phyloP scores from a whole-genome alignment of 2,888 invertebrate genomes.

The Tinea pellionella region DNA sequence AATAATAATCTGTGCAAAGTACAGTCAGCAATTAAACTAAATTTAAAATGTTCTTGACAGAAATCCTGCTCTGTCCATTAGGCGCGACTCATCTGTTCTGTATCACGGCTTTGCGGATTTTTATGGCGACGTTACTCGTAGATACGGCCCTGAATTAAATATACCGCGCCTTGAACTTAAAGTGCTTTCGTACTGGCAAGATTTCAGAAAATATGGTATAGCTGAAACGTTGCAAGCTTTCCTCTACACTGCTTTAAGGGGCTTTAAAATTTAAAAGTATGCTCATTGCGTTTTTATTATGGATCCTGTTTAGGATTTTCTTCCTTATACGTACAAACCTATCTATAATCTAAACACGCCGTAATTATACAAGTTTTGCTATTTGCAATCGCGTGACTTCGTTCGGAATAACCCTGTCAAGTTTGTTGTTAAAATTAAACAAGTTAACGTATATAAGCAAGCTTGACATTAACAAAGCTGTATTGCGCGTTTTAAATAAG shows the following conservation, averaged over 20 bases:
- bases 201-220: constrained; percentile 32
- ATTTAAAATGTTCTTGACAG: constrained; percentile 35
- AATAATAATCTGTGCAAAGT: not conserved
- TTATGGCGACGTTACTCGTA: constrained; percentile 37
- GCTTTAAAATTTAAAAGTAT: not conserved
- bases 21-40: not conserved
- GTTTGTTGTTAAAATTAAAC: too few species aligned
- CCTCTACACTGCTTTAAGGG: not conserved
- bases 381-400: too few species aligned
- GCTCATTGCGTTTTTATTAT: not conserved
- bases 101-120: constrained; percentile 57
- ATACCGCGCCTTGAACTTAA: constrained; percentile 52
- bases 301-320: too few species aligned
- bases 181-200: constrained; percentile 54
- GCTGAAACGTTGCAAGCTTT: not conserved
- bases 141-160: constrained; percentile 50
- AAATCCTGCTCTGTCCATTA: constrained; percentile 47
- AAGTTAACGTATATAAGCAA: too few species aligned
- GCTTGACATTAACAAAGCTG: too few species aligned
- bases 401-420: too few species aligned
- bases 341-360: too few species aligned
- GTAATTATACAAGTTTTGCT: too few species aligned
- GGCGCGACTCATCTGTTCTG: constrained; percentile 59
- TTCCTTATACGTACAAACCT: too few species aligned
- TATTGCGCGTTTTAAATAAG: too few species aligned